A percentile compares a stretch with the other conserved stretches of the same genome.
Evolutionary conservation across 2,888 invertebrate species (phyloP).

Genomic region (Pherbina coryleti): DNA sequence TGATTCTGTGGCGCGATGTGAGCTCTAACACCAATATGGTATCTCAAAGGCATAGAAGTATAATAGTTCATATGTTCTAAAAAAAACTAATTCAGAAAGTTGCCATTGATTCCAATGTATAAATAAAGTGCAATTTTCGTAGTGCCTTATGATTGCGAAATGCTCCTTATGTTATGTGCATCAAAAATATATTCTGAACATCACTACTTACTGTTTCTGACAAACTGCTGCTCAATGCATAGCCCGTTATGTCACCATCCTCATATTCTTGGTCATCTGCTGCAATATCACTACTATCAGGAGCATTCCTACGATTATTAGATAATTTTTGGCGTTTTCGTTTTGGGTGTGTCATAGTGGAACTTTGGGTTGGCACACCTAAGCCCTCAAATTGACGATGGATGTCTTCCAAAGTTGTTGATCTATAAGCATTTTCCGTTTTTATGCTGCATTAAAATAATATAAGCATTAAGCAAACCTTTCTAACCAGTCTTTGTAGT

Average conservation of each 20-base stretch:
- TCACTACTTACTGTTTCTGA: conserved; percentile 40
- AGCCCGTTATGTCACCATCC: conserved; percentile 74
- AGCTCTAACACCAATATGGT: too few species aligned
- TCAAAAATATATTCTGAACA: too few species aligned
- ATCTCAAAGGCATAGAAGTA: too few species aligned
- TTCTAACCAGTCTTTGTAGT: conserved; percentile 81
- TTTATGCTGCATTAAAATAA: neutral
- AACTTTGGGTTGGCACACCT: conserved; percentile 24
- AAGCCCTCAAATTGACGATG: conserved; percentile 73
- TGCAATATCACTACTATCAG: conserved; percentile 46
- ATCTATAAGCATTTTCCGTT: conserved; percentile 69
- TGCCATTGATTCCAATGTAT: too few species aligned
- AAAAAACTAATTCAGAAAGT: too few species aligned
- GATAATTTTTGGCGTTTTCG: neutral
- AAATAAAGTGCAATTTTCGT: too few species aligned
- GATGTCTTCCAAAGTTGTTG: conserved; percentile 79
- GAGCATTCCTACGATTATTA: neutral
- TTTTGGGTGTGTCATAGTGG: conserved; percentile 26
- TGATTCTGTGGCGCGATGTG: too few species aligned
- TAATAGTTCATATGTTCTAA: too few species aligned
- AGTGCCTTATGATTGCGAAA: too few species aligned
- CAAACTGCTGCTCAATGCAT: conserved; percentile 49
- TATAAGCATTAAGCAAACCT: conserved; percentile 72
- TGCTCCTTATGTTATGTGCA: too few species aligned
- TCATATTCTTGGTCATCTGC: conserved; percentile 73